Evolutionary conservation across 2,797 vertebrate genomes (phyloP).

Genomic region (Triplophysa yarkandensis): DNA sequence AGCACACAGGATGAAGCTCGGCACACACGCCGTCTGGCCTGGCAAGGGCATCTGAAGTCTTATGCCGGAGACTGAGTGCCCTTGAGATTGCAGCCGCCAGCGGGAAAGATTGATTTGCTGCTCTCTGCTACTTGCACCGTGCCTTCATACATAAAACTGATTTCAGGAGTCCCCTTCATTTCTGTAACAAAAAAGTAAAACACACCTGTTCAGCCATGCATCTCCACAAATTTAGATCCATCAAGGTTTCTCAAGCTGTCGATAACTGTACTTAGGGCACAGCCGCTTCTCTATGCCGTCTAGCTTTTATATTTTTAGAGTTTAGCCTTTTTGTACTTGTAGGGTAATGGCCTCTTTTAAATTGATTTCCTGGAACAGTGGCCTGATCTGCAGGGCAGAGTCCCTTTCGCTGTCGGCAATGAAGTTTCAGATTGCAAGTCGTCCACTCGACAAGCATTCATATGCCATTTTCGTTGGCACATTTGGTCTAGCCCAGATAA

Average conservation of each 20-base stretch:
- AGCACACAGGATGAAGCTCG: constrained; percentile 45
- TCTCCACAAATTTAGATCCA: constrained; percentile 9
- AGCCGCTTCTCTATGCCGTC: constrained; percentile 1
- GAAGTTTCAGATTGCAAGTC: constrained; percentile 9
- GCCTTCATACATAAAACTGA: constrained; percentile 40
- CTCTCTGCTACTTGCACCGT: constrained; percentile 37
- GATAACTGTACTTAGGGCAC: neutral
- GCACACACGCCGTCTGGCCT: constrained; percentile 44
- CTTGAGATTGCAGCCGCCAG: constrained; percentile 37
- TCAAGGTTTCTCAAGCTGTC: neutral
- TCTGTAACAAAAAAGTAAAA: constrained; percentile 2
- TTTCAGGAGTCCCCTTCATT: constrained; percentile 28
- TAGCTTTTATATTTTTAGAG: neutral
- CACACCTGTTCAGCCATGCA: constrained; percentile 6
- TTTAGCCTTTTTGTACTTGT: neutral
- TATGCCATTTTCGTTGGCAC: constrained; percentile 61
- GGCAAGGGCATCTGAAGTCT: constrained; percentile 39
- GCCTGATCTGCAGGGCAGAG: neutral
- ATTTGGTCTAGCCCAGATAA: constrained; percentile 74
- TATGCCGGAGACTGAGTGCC: constrained; percentile 42
- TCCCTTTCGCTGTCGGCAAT: constrained; percentile 11
- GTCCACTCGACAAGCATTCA: constrained; percentile 1
- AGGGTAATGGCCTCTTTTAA: constrained; percentile 29
- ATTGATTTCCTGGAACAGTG: constrained; percentile 31
- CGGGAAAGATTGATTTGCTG: constrained; percentile 53